Evolutionary conservation across 2,888 invertebrate species (phyloP).

Genomic region (Monoplex corrugatus): DNA sequence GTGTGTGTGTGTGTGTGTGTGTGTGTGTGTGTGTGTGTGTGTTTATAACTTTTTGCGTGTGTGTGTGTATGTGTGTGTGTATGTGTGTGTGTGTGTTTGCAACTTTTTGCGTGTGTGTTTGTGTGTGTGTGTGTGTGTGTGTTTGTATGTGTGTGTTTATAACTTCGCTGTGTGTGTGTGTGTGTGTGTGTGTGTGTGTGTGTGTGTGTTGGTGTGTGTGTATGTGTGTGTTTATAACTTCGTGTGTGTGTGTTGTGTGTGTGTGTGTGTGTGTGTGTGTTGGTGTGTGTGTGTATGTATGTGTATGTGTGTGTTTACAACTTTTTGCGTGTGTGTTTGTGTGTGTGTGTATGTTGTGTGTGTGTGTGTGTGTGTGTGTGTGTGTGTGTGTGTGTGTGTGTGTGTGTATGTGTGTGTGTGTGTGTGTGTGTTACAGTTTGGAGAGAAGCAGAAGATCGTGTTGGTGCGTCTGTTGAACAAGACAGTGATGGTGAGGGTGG

Average conservation of each 20-base stretch:
- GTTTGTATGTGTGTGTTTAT: neutral
- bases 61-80: neutral
- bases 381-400: neutral
- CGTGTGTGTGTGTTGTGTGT: no score
- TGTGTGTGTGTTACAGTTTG: slow-evolving; percentile 75
- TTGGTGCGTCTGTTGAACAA: slow-evolving; percentile 98
- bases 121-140: neutral
- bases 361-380: neutral
- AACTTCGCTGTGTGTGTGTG: neutral
- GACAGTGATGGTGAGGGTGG: slow-evolving; percentile 99
- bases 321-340: neutral
- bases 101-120: neutral
- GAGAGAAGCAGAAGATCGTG: slow-evolving; percentile 84
- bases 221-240: neutral
- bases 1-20: neutral
- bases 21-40: no score
- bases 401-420: neutral
- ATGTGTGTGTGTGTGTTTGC: neutral
- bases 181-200: neutral
- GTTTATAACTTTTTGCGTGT: neutral
- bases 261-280: slow-evolving; percentile 32
- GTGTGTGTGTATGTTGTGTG: neutral
- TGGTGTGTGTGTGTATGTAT: slow-evolving; percentile 17
- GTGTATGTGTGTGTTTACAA: neutral
- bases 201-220: neutral